Evolutionary conservation across 2,113 vertebrate genomes (phyloP).

Genomic region (Phrynocephalus versicolor): DNA sequence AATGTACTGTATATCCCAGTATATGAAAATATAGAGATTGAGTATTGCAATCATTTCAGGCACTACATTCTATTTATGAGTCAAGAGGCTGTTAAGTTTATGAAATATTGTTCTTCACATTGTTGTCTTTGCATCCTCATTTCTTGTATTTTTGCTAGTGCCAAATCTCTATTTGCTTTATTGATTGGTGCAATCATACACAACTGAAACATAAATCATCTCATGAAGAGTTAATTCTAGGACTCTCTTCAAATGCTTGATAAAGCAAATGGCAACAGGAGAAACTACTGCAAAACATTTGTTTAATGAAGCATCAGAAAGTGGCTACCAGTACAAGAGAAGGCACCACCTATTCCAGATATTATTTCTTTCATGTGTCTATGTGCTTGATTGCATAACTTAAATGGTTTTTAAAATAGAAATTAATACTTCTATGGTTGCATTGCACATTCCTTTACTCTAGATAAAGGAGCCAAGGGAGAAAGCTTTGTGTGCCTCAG

Average conservation of each 20-base stretch:
- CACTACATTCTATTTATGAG: neutral
- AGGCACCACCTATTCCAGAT: neutral
- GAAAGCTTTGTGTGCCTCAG: neutral
- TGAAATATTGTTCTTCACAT: no score
- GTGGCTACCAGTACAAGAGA: neutral
- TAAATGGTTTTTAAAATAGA: neutral
- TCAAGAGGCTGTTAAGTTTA: neutral
- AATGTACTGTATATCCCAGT: no score
- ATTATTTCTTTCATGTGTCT: neutral
- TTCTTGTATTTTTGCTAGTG: neutral
- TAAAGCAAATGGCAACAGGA: neutral
- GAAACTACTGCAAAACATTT: neutral
- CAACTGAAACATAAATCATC: neutral
- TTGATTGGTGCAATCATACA: neutral
- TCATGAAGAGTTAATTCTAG: neutral
- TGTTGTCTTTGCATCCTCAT: no score
- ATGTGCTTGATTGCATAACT: neutral
- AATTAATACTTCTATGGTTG: neutral
- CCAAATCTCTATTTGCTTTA: neutral
- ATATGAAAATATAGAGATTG: neutral
- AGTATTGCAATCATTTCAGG: neutral
- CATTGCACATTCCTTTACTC: neutral
- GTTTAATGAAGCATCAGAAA: neutral
- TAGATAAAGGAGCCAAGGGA: neutral
- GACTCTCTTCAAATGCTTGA: neutral